Evolutionary conservation across 1,140 invertebrate genomes (phyloP).

Genomic region (Ips nitidus): DNA sequence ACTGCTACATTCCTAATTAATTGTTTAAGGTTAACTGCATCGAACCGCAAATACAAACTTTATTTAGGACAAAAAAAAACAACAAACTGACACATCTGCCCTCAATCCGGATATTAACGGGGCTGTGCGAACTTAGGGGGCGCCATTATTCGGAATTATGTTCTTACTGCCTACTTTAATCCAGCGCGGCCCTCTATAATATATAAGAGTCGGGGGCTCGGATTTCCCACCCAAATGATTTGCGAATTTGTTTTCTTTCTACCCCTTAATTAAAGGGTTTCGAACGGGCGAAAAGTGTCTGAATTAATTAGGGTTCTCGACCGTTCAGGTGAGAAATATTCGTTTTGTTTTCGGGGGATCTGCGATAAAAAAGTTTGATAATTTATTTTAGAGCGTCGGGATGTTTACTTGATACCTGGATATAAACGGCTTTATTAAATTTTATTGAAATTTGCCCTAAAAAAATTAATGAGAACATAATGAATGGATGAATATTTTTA

Average conservation of each 20-base stretch:
- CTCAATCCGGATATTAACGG: slow-evolving; percentile 9
- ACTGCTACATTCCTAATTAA: too few relatives aligned
- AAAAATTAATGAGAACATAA: too few relatives aligned
- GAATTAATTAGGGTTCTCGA: slow-evolving; percentile 10
- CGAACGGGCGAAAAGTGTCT: slow-evolving; percentile 15
- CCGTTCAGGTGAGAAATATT: slow-evolving; percentile 18
- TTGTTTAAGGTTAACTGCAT: too few relatives aligned
- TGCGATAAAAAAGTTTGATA: too few relatives aligned
- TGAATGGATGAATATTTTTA: too few relatives aligned
- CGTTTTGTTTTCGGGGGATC: background rate
- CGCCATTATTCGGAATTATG: slow-evolving; percentile 20
- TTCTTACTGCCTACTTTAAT: slow-evolving; percentile 24
- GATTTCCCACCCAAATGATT: slow-evolving; percentile 18
- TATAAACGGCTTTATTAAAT: too few relatives aligned
- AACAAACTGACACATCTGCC: too few relatives aligned
- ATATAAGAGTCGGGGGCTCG: background rate
- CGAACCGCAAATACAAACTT: too few relatives aligned
- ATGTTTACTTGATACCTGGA: too few relatives aligned
- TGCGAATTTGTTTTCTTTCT: slow-evolving; percentile 21
- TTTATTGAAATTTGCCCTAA: too few relatives aligned
- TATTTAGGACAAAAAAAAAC: too few relatives aligned
- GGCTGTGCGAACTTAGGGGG: background rate
- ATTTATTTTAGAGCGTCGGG: too few relatives aligned
- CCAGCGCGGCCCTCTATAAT: slow-evolving; percentile 2
- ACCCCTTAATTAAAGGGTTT: slow-evolving; percentile 15